Conservation (phyloP, 2,113 vertebrate species). For the Malurus alboscapulatus region DNA sequence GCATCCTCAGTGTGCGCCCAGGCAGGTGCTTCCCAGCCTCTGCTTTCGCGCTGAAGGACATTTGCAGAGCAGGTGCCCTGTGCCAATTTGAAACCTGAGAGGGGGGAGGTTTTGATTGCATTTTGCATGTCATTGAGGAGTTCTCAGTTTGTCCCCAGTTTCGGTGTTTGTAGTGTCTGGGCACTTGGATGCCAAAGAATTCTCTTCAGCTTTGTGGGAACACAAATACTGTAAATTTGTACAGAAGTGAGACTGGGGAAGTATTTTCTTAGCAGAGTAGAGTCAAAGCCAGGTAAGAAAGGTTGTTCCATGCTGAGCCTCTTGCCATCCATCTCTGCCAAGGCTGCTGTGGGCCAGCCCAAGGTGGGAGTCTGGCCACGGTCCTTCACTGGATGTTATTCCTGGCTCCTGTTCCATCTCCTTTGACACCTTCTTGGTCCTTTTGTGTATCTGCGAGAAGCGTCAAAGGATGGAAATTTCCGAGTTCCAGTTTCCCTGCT, state of each 20-base stretch:
- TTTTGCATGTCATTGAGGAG: background rate
- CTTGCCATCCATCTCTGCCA: background rate
- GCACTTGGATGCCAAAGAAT: background rate
- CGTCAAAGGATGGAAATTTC: conserved; percentile 42
- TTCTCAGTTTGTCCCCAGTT: background rate
- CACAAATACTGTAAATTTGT: background rate
- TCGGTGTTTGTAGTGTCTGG: background rate
- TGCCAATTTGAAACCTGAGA: background rate
- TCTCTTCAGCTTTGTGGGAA: background rate
- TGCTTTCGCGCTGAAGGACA: background rate
- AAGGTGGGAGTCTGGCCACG: rapidly evolving
- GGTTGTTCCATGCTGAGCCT: background rate
- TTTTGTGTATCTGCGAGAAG: background rate
- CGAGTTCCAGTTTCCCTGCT: background rate
- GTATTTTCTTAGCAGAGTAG: background rate
- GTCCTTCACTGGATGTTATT: background rate
- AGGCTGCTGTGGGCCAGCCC: background rate
- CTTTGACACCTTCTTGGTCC: background rate
- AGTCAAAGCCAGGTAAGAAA: background rate
- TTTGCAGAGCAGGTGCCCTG: background rate
- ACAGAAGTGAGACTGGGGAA: background rate
- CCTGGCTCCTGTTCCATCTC: background rate
- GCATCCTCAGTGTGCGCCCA: rapidly evolving
- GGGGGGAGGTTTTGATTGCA: background rate
- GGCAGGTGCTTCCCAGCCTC: background rate